Conservation (phyloP, 2,113 vertebrate genomes). For the Petaurus breviceps region DNA sequence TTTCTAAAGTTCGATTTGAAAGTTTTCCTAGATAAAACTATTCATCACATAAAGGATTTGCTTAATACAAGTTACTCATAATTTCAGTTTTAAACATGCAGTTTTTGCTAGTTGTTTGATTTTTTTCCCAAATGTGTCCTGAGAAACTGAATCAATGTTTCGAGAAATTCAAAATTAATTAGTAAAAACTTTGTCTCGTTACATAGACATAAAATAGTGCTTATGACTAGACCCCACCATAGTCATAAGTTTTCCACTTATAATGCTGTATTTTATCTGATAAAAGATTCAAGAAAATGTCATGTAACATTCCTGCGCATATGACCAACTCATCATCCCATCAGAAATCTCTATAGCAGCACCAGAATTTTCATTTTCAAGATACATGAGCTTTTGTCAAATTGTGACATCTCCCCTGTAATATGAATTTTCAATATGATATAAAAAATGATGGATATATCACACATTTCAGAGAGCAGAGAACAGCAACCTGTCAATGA, state of each 20-base stretch:
- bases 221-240: slow-evolving; percentile 54
- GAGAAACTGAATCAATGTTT: background rate
- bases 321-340: slow-evolving; percentile 76
- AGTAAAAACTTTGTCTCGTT: background rate
- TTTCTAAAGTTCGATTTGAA: background rate
- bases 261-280: slow-evolving; percentile 68
- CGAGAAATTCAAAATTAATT: slow-evolving; percentile 10
- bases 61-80: background rate
- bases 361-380: slow-evolving; percentile 80
- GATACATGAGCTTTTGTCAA: slow-evolving; percentile 74
- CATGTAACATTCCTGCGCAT: slow-evolving; percentile 68
- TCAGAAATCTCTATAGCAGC: slow-evolving; percentile 71
- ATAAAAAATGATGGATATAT: slow-evolving; percentile 79
- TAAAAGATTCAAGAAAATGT: slow-evolving; percentile 52
- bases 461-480: slow-evolving; percentile 73
- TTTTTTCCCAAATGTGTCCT: background rate
- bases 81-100: background rate
- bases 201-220: background rate
- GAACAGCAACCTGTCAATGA: slow-evolving; percentile 62
- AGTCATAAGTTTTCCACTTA: slow-evolving; percentile 61
- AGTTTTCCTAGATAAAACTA: slow-evolving; percentile 3
- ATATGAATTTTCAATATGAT: slow-evolving; percentile 77
- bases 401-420: slow-evolving; percentile 75
- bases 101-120: background rate
- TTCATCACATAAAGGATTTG: background rate